Conservation (phyloP, 2,113 vertebrate species). For the Lanius collurio region DNA sequence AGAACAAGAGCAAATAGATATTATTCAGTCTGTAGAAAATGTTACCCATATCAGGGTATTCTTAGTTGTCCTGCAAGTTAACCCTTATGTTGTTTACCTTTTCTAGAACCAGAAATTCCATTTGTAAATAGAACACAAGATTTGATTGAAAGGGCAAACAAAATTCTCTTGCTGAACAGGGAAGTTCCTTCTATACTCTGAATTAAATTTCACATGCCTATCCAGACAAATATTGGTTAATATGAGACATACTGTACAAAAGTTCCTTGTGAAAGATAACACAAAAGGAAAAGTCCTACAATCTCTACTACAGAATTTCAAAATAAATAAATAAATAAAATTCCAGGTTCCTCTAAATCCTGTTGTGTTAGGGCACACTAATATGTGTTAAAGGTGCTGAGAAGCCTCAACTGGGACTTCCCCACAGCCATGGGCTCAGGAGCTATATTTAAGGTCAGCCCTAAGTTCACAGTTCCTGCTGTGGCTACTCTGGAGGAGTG, state of each 20-base stretch:
- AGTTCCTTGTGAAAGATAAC: background rate
- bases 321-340: background rate
- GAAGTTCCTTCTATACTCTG: background rate
- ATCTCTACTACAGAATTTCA: background rate
- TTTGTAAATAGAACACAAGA: background rate
- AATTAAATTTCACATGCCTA: background rate
- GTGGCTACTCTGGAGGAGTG: rapidly evolving
- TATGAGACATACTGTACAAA: background rate
- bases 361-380: background rate
- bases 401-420: background rate
- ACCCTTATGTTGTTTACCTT: background rate
- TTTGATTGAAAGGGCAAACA: background rate
- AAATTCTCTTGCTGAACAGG: background rate
- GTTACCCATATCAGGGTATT: background rate
- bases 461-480: rapidly evolving
- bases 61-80: background rate
- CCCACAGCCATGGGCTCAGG: background rate
- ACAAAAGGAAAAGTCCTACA: background rate
- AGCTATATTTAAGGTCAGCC: background rate
- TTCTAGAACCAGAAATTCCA: slow-evolving; percentile 3
- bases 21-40: background rate
- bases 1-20: background rate
- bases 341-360: background rate
- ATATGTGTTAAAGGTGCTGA: background rate
- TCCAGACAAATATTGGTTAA: background rate